phyloP scores from a whole-genome alignment of 2,113 vertebrate species.

The Xiphophorus maculatus region DNA sequence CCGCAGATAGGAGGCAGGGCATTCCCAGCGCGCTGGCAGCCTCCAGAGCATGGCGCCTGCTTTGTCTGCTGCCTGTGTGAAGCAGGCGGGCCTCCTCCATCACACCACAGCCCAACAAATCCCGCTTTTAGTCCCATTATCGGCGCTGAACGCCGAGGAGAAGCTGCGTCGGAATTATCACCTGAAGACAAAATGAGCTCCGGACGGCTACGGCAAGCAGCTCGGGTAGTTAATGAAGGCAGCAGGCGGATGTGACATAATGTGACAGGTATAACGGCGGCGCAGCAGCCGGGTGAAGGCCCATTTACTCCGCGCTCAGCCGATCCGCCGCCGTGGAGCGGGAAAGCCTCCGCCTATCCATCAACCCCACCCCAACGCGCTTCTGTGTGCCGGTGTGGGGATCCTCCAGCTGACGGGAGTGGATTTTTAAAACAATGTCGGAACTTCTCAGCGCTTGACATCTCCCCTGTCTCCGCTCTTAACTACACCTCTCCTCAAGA shows the following conservation, averaged over 20 bases:
- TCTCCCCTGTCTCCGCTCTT: slow-evolving; percentile 30
- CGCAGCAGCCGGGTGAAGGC: slow-evolving; percentile 17
- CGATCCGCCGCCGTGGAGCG: slow-evolving; percentile 20
- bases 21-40: slow-evolving; percentile 47
- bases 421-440: slow-evolving; percentile 5
- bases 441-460: slow-evolving; percentile 4
- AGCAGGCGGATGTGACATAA: slow-evolving; percentile 50
- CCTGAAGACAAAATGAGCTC: background rate
- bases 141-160: slow-evolving; percentile 1
- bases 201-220: background rate
- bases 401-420: slow-evolving; percentile 12
- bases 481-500: slow-evolving; percentile 37
- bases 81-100: slow-evolving; percentile 21
- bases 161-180: background rate
- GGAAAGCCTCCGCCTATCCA: slow-evolving; percentile 40
- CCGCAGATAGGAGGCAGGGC: slow-evolving; percentile 47
- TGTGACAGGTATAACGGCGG: slow-evolving; percentile 27
- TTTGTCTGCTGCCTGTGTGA: slow-evolving; percentile 11
- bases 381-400: background rate
- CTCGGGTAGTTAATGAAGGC: slow-evolving; percentile 47
- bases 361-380: slow-evolving; percentile 33
- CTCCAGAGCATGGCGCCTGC: slow-evolving; percentile 1
- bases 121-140: background rate
- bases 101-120: background rate
- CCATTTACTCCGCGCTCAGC: slow-evolving; percentile 59